phyloP scores from a whole-genome alignment of 1,140 invertebrate species.

The Platyscapa corneri region DNA sequence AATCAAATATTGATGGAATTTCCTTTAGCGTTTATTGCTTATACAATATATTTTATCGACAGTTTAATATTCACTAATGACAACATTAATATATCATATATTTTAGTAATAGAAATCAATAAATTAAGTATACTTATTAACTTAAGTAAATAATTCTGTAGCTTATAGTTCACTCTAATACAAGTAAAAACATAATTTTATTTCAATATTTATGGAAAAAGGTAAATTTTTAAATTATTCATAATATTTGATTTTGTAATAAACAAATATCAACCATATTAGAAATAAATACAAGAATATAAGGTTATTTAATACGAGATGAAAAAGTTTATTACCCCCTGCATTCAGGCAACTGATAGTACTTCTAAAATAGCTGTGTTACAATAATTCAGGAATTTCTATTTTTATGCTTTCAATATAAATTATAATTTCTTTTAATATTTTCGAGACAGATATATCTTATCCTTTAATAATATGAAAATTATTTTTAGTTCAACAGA shows the following conservation, averaged over 20 bases:
- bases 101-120: background rate
- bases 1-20: background rate
- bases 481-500: too few species aligned
- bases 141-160: too few species aligned
- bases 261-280: too few species aligned
- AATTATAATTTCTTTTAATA: background rate
- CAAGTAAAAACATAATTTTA: too few species aligned
- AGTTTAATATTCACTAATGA: background rate
- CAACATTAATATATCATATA: background rate
- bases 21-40: background rate
- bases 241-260: too few species aligned
- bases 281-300: too few species aligned
- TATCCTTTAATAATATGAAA: too few species aligned
- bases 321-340: background rate
- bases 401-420: background rate
- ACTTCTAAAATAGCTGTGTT: constrained; percentile 11
- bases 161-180: too few species aligned
- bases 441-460: background rate
- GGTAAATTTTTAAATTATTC: background rate
- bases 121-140: background rate
- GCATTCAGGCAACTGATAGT: background rate
- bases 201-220: background rate
- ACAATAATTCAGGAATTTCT: constrained; percentile 11
- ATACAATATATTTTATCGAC: background rate
- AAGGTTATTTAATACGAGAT: background rate